Conservation (phyloP, 2,888 invertebrate genomes). For the Orchestes rusci region DNA sequence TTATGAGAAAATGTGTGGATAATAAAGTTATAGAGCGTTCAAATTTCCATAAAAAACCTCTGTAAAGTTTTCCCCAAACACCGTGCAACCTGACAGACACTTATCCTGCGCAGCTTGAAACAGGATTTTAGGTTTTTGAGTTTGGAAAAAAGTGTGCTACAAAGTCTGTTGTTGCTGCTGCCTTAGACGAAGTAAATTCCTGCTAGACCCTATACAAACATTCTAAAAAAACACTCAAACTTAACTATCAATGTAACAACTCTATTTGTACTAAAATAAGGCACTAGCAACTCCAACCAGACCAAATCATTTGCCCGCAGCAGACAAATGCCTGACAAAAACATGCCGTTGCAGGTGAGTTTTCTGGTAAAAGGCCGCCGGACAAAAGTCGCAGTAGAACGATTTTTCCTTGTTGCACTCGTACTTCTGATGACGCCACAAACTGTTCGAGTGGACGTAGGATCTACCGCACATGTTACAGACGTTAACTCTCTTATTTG, state of each 20-base stretch:
- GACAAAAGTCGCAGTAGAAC: conserved; percentile 56
- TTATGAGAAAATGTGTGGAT: too few species aligned
- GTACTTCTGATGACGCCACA: conserved; percentile 62
- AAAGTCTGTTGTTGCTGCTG: too few species aligned
- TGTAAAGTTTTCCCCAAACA: neutral
- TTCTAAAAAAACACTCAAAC: too few species aligned
- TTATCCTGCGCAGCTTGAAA: too few species aligned
- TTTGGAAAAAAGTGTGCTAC: neutral
- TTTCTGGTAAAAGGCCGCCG: conserved; percentile 56
- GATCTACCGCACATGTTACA: conserved; percentile 59
- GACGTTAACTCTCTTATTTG: conserved; percentile 3
- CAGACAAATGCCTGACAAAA: conserved; percentile 17
- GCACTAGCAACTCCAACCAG: too few species aligned
- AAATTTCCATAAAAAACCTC: too few species aligned
- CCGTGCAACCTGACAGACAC: neutral
- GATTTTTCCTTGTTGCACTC: conserved; percentile 61
- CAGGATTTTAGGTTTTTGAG: neutral
- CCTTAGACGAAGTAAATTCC: too few species aligned
- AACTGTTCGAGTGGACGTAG: conserved; percentile 62
- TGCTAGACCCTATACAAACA: too few species aligned
- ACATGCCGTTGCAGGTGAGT: conserved; percentile 42
- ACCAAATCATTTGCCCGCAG: neutral
- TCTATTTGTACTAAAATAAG: too few species aligned
- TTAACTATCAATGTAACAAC: too few species aligned
- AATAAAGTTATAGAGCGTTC: too few species aligned